Evolutionary conservation across 2,888 invertebrate species (phyloP).

Genomic region (Chironomus riparius): DNA sequence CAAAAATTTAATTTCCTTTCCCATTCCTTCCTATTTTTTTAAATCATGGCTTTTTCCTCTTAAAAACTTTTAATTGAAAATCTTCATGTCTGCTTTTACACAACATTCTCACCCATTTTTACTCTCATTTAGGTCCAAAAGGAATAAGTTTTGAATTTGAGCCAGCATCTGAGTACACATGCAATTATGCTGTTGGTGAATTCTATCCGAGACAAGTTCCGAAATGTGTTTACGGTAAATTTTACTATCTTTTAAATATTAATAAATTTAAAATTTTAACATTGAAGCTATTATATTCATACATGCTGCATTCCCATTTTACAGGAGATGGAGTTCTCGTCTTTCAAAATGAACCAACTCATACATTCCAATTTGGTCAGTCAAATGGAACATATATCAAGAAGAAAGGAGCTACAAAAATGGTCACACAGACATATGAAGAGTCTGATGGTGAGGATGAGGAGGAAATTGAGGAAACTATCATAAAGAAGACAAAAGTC

Average conservation of each 20-base stretch:
- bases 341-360: background rate
- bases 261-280: background rate
- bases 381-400: slow-evolving; percentile 6
- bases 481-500: slow-evolving; percentile 6
- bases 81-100: background rate
- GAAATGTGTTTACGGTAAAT: slow-evolving; percentile 55
- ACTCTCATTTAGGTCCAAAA: slow-evolving; percentile 39
- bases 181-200: slow-evolving; percentile 54
- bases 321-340: slow-evolving; percentile 7
- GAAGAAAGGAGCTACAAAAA: background rate
- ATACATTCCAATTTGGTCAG: background rate
- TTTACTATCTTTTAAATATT: slow-evolving; percentile 32
- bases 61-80: background rate
- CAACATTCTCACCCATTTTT: background rate
- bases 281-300: no score
- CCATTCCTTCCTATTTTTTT: background rate
- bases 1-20: background rate
- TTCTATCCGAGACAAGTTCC: slow-evolving; percentile 64
- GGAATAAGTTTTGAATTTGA: slow-evolving; percentile 54
- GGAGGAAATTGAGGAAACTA: slow-evolving; percentile 17
- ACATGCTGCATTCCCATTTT: background rate
- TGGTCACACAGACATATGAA: background rate
- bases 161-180: slow-evolving; percentile 54
- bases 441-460: background rate
- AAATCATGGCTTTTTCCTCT: background rate